Evolutionary conservation across 2,113 vertebrate genomes (phyloP).

Genomic region (Osmerus mordax): DNA sequence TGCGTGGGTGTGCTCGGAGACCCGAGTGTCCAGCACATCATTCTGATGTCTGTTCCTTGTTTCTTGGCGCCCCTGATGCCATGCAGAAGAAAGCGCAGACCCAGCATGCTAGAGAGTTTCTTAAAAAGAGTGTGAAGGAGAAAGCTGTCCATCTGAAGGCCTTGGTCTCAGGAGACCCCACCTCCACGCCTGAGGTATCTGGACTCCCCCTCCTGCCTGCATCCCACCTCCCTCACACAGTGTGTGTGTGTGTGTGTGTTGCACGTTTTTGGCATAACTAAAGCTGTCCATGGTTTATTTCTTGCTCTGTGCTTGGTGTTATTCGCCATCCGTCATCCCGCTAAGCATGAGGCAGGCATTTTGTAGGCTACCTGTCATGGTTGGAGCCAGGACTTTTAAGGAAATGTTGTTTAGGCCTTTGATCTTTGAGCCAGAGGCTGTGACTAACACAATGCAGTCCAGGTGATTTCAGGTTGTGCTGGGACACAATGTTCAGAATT

Average conservation of each 20-base stretch:
- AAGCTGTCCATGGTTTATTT: background rate
- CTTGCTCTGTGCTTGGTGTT: background rate
- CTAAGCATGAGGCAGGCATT: background rate
- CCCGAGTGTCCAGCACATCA: background rate
- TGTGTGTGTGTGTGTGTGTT: conserved; percentile 31
- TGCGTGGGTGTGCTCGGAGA: conserved; percentile 12
- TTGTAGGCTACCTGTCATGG: background rate
- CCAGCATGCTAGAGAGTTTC: conserved; percentile 91
- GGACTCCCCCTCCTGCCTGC: conserved; percentile 30
- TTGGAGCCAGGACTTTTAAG: background rate
- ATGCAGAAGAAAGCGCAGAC: conserved; percentile 89
- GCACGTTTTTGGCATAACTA: conserved; percentile 15
- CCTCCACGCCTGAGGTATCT: conserved; percentile 84
- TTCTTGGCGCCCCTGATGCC: conserved; percentile 40
- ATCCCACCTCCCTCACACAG: conserved; percentile 5
- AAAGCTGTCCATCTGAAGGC: conserved; percentile 88
- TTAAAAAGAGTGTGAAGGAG: conserved; percentile 95
- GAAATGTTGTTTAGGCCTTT: background rate
- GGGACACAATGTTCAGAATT: conserved; percentile 3
- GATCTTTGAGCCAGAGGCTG: background rate
- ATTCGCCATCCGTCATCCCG: background rate
- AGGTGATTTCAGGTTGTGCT: background rate
- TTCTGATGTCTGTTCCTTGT: conserved; percentile 34
- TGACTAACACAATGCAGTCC: background rate
- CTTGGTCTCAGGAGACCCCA: conserved; percentile 78